Evolutionary conservation across 2,113 vertebrate genomes (phyloP).

Genomic region (Cynoglossus semilaevis): DNA sequence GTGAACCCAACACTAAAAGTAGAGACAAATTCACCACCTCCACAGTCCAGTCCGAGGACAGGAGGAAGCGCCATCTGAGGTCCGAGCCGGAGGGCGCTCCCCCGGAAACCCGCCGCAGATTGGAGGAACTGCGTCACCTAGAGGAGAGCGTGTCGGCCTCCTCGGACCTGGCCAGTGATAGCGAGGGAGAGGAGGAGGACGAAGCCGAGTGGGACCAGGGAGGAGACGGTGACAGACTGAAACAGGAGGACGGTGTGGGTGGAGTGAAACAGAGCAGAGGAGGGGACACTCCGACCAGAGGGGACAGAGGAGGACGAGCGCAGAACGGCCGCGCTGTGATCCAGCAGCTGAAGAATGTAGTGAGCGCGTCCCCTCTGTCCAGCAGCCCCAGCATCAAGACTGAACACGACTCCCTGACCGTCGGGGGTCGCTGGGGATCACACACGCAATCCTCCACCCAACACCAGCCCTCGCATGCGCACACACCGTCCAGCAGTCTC

Average conservation of each 20-base stretch:
- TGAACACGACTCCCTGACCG: constrained; percentile 71
- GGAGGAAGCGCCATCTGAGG: constrained; percentile 73
- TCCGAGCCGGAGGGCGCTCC: constrained; percentile 67
- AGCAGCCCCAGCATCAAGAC: constrained; percentile 74
- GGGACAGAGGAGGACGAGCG: constrained; percentile 54
- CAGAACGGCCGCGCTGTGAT: constrained; percentile 77
- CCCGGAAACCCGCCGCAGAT: constrained; percentile 63
- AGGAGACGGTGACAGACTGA: constrained; percentile 69
- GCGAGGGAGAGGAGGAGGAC: constrained; percentile 60
- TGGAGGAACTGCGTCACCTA: constrained; percentile 63
- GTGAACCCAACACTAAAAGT: constrained; percentile 63
- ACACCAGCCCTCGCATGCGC: constrained; percentile 54
- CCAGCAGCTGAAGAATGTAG: constrained; percentile 67
- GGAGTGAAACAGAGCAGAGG: constrained; percentile 55
- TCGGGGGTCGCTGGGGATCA: constrained; percentile 69
- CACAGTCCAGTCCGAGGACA: constrained; percentile 63
- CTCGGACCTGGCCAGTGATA: constrained; percentile 73
- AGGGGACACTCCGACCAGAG: constrained; percentile 35
- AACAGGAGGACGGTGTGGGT: constrained; percentile 69
- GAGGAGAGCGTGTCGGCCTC: constrained; percentile 69
- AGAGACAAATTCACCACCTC: constrained; percentile 63
- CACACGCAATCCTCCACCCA: constrained; percentile 55
- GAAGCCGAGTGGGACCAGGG: constrained; percentile 66
- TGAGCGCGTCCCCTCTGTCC: constrained; percentile 56
- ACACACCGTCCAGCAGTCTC: constrained; percentile 69